Evolutionary conservation across 2,113 vertebrate species (phyloP), one percentile per base, ranked within the genome.

Genomic region (Colius striatus): DNA sequence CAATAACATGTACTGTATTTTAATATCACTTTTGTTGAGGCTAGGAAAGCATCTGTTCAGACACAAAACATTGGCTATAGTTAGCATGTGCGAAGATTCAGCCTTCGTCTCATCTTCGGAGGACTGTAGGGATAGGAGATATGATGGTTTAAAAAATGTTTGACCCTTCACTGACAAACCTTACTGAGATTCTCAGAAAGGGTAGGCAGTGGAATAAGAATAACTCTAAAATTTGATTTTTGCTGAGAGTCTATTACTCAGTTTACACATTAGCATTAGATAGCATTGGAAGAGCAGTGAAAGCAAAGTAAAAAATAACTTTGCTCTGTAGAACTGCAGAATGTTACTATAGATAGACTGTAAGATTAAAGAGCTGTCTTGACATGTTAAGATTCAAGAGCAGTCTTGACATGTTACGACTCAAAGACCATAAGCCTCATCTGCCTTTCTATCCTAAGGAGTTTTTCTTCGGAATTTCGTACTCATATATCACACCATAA

Each of bases 361-460:
- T 6, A 78, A 93, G 92, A 96, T 95, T 68, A 94, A 97, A 96
- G 94, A 96, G 54, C 80, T 96, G 74, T 89, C 94, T 92, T 96
- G 68, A 47, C 57, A n/a, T 77, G 61, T 89, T 95, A 54, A 0
- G 1, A 81, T 87, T 97, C 81, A 89, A 96, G 94, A 96, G 54
- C 80, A 96, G 74, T 89, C 94, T 92, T 96, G 68, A 47, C 57
- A n/a, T 77, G 61, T 89, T 95, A 54, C 0, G 1, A 81, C 86
- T 97, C 81, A 89, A 57, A 94, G 89, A 74, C 72, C 74, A 89
- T 74, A 38, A 74, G 58, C 66, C 30, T 87, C 90, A 85, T 84
- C 72, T 68, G 76, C 92, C 45, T 94, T 84, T 38, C n/a, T 94
- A 48, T 85, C 38, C 54, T 62, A 66, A 61, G 41, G 95, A 96